Base-by-base conservation (phyloP, 2,113 vertebrate genomes). In the Balaeniceps rex region DNA sequence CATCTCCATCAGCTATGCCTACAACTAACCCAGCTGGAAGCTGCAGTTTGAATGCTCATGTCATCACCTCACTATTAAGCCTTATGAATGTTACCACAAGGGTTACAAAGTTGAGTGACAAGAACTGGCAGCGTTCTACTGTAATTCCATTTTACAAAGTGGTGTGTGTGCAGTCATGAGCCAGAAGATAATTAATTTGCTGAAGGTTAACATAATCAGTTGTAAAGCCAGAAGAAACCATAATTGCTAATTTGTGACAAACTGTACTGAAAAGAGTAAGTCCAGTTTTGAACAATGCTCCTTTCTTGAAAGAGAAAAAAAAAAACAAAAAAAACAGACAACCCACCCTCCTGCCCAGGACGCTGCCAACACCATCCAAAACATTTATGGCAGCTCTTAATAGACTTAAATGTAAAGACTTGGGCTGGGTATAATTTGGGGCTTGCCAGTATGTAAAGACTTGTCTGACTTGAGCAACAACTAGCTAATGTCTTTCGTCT, bases 391-490 rank as follows among this genome's bases (percentile, higher is more conserved):
- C 38, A 91, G 60, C 55, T 58, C 71, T 83, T 69, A 65, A 46
- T 2, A 80, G 75, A 74, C 18, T 69, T 69, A 36, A 46, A 80
- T 33, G 51, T 49, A 89, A 88, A 87, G 83, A 34, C n/a, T 52
- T 36, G 55, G 49, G 28, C 38, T 93, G 74, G 60, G 68, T 72
- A 42, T 61, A 71, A 92, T 83, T 52, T 61, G 33, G 65, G 51
- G 40, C n/a, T 91, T 88, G 57, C 76, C 81, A 82, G 17, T 75
- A 23, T 14, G 68, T 68, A 64, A 84, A 58, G 88, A 96, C 94
- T 88, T 74, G 95, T 95, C 89, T 66, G 52, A 93, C 95, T 88
- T 75, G 97, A 68, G 94, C 61, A 82, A 90, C 94, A 92, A 60
- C 57, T 24, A 69, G 34, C 46, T 78, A 5, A 63, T 17, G 68